Evolutionary conservation across 2,888 invertebrate species (phyloP).

Genomic region (Erynnis tages): DNA sequence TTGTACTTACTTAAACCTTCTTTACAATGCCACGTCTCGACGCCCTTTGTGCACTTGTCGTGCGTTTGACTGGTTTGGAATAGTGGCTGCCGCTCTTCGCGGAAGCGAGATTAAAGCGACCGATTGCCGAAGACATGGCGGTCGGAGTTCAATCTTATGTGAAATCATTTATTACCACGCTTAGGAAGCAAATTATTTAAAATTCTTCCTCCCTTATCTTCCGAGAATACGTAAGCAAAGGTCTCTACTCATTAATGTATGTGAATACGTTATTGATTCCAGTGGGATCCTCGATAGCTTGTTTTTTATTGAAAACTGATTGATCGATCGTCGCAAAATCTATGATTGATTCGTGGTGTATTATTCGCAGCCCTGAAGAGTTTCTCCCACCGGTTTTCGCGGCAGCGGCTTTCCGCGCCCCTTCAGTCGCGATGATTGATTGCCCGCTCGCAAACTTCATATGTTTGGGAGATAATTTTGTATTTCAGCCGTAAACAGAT

Average conservation of each 20-base stretch:
- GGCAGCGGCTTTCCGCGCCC: constrained; percentile 69
- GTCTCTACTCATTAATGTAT: not conserved
- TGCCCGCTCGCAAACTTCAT: constrained; percentile 74
- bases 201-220: constrained; percentile 23
- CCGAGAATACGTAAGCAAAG: not conserved
- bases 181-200: constrained; percentile 39
- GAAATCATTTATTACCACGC: constrained; percentile 61
- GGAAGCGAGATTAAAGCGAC: constrained; percentile 59
- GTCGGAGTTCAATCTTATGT: constrained; percentile 59
- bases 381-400: constrained; percentile 66
- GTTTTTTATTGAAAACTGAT: constrained; percentile 68
- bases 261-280: not conserved
- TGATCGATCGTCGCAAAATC: constrained; percentile 79
- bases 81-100: constrained; percentile 55
- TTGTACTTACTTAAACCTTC: constrained; percentile 51
- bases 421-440: constrained; percentile 74
- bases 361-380: constrained; percentile 76
- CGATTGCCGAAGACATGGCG: constrained; percentile 61
- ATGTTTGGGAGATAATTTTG: constrained; percentile 79
- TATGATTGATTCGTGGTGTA: constrained; percentile 80
- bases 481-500: constrained; percentile 80
- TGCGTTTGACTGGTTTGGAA: constrained; percentile 62
- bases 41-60: constrained; percentile 65
- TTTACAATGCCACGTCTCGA: constrained; percentile 58
- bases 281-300: not conserved